A percentile compares a stretch with the other conserved stretches of the same genome.
Evolutionary conservation across 1,140 invertebrate genomes (phyloP).

Genomic region (Apis dorsata): DNA sequence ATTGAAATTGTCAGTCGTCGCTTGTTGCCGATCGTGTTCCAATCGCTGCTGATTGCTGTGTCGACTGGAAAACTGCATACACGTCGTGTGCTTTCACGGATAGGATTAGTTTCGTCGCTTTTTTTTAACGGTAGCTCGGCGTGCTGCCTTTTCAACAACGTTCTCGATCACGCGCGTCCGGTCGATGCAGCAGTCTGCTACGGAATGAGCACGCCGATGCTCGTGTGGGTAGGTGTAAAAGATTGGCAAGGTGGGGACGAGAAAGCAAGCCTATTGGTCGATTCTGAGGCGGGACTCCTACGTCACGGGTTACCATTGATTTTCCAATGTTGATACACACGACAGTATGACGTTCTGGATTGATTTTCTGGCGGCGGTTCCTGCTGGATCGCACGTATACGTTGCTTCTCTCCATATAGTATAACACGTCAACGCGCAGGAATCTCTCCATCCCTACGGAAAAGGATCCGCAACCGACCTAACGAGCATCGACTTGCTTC

Average conservation of each 20-base stretch:
- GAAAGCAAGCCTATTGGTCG: constrained; percentile 66
- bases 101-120: neutral
- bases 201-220: constrained; percentile 72
- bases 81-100: constrained; percentile 43
- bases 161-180: constrained; percentile 50
- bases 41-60: neutral
- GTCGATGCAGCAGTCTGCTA: constrained; percentile 67
- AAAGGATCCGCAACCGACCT: neutral
- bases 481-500: neutral
- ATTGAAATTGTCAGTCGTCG: neutral
- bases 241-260: constrained; percentile 33
- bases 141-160: constrained; percentile 51
- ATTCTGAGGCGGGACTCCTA: constrained; percentile 75
- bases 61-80: constrained; percentile 66
- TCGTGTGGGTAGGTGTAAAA: constrained; percentile 50
- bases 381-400: constrained; percentile 64
- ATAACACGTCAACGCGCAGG: neutral
- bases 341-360: constrained; percentile 64
- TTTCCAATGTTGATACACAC: constrained; percentile 78
- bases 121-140: constrained; percentile 20
- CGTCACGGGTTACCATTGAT: constrained; percentile 78
- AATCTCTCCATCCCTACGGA: neutral
- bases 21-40: neutral
- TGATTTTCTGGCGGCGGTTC: constrained; percentile 69
- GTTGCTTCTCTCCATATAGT: neutral